Percentiles rank a stretch among this genome's conserved stretches.
phyloP scores from a whole-genome alignment of 2,113 vertebrate genomes.

The Crypturellus undulatus region DNA sequence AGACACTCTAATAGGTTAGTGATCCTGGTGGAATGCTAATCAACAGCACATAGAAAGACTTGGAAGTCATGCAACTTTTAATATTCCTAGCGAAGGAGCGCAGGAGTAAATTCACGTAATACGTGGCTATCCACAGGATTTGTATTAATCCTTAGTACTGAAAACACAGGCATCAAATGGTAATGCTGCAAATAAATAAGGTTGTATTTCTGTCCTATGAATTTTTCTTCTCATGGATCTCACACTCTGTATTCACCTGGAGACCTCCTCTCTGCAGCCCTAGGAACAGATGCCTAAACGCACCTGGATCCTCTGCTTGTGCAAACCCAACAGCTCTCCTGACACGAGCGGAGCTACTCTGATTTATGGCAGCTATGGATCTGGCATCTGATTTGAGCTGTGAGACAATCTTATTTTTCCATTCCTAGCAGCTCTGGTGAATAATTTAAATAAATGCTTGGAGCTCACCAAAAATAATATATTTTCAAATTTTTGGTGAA shows the following conservation, averaged over 20 bases:
- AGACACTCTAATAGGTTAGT: constrained; percentile 55
- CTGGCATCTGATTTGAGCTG: constrained; percentile 38
- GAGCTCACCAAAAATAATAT: constrained; percentile 40
- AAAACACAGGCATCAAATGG: not conserved
- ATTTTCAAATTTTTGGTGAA: constrained; percentile 43
- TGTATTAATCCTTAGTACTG: not conserved
- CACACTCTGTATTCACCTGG: not conserved
- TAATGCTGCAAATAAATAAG: not conserved
- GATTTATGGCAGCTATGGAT: constrained; percentile 47
- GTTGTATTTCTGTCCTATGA: not conserved
- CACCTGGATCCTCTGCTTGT: not conserved
- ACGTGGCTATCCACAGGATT: not conserved
- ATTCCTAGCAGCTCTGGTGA: constrained; percentile 31
- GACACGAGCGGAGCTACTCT: not conserved
- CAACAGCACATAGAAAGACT: constrained; percentile 46
- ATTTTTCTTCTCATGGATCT: not conserved
- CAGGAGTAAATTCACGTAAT: not conserved
- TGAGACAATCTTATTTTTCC: constrained; percentile 39
- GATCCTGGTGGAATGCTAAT: constrained; percentile 69
- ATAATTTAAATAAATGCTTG: constrained; percentile 39
- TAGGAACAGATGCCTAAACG: not conserved
- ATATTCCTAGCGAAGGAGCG: not conserved
- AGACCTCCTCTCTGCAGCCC: not conserved
- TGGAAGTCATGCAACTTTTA: constrained; percentile 41
- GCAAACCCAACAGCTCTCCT: not conserved